Percentiles rank a stretch among this genome's conserved stretches.
phyloP scores from a whole-genome alignment of 1,140 invertebrate genomes.

The Cydia splendana region DNA sequence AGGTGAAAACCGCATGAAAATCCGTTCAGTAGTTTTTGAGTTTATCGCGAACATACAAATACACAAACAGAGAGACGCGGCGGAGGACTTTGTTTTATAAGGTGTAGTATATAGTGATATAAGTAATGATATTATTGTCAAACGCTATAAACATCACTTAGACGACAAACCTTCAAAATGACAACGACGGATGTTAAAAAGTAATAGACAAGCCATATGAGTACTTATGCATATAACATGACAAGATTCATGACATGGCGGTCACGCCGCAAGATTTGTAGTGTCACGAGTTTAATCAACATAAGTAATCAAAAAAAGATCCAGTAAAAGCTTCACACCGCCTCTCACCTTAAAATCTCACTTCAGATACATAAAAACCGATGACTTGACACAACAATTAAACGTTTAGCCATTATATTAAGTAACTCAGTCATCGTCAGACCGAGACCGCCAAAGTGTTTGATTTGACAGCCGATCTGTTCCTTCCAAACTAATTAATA shows the following conservation, averaged over 20 bases:
- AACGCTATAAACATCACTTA: too few species aligned
- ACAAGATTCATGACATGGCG: neutral
- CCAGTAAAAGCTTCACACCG: constrained; percentile 12
- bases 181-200: too few species aligned
- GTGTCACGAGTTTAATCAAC: neutral
- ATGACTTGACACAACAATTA: constrained; percentile 32
- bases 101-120: too few species aligned
- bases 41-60: too few species aligned
- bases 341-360: constrained; percentile 26
- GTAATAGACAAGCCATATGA: too few species aligned
- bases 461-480: constrained; percentile 74
- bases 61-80: too few species aligned
- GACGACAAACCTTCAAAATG: too few species aligned
- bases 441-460: constrained; percentile 67
- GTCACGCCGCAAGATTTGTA: neutral
- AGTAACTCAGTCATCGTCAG: constrained; percentile 34
- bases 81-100: too few species aligned
- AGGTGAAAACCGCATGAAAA: too few species aligned
- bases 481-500: constrained; percentile 76
- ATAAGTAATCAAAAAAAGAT: neutral
- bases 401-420: constrained; percentile 30
- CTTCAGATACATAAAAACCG: constrained; percentile 23
- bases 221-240: neutral
- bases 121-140: too few species aligned
- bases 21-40: too few species aligned